These are phyloP conservation scores for Neoscelio sp. DNA, from an alignment of 2,888 invertebrate species.

Conservation along the genomic window DNA sequence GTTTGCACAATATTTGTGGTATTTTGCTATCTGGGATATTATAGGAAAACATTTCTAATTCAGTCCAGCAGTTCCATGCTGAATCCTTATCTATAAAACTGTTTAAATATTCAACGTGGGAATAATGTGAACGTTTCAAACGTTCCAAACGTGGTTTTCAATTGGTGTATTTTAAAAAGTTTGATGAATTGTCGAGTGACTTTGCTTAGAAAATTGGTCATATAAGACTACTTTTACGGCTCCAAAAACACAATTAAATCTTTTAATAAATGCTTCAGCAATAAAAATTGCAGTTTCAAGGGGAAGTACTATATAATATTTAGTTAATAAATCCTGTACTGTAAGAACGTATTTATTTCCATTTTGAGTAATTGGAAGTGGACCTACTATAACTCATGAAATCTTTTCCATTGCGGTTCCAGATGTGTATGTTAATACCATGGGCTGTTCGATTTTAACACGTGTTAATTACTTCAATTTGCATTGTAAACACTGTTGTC, in stretches of 20 bases:
- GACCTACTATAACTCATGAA: background rate
- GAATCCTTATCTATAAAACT: background rate
- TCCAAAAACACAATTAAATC: background rate
- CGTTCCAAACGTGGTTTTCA: too few species aligned
- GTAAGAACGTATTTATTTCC: conserved; percentile 65
- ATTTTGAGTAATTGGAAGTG: too few species aligned
- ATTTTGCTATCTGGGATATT: background rate
- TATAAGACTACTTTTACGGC: background rate
- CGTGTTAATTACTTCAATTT: background rate
- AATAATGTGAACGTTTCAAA: too few species aligned
- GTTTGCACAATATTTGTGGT: conserved; percentile 2
- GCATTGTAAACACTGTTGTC: background rate
- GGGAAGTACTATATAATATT: conserved; percentile 1
- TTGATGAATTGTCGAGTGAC: too few species aligned
- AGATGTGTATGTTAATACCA: background rate
- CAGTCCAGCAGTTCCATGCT: conserved; percentile 16
- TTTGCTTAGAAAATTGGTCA: too few species aligned
- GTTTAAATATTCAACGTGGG: background rate
- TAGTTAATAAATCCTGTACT: conserved; percentile 39
- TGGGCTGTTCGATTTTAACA: background rate
- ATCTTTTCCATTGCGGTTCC: conserved; percentile 2
- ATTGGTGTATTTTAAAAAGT: too few species aligned
- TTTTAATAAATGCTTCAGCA: conserved; percentile 2
- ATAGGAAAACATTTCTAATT: background rate
- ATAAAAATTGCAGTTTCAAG: background rate